Conservation (phyloP, 2,888 invertebrate genomes). For the Caenorhabditis wallacei region DNA sequence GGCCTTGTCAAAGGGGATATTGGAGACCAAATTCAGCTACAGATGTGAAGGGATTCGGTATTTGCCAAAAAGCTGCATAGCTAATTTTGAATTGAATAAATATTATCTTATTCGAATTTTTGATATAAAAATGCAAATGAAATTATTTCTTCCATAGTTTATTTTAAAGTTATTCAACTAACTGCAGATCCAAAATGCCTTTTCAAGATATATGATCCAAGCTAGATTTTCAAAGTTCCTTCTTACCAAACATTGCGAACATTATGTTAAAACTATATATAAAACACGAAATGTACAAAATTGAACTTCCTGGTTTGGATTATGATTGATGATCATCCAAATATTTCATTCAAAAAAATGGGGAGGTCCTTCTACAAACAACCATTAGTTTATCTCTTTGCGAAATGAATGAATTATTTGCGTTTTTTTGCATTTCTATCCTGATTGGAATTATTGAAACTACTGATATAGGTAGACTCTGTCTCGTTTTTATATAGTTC, state of each 20-base stretch:
- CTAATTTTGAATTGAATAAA: not conserved
- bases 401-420: not conserved
- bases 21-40: conserved; percentile 8
- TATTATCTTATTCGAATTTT: too few relatives aligned
- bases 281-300: not conserved
- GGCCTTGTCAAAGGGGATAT: conserved; percentile 3
- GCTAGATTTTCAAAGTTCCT: too few relatives aligned
- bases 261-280: not conserved
- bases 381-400: not conserved
- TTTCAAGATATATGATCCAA: too few relatives aligned
- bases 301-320: conserved; percentile 2
- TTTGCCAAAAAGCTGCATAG: conserved; percentile 3
- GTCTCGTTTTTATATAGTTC: too few relatives aligned
- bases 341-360: not conserved
- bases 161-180: too few relatives aligned
- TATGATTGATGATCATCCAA: conserved; percentile 10
- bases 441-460: not conserved
- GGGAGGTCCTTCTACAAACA: conserved; percentile 1
- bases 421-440: not conserved
- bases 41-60: conserved; percentile 3
- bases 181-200: too few relatives aligned
- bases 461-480: too few relatives aligned
- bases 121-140: too few relatives aligned
- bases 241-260: not conserved
- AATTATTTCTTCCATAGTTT: too few relatives aligned